These are phyloP conservation scores for Eidolon dupreanum DNA, from an alignment of 2,797 vertebrate species.

Conservation along the genomic window DNA sequence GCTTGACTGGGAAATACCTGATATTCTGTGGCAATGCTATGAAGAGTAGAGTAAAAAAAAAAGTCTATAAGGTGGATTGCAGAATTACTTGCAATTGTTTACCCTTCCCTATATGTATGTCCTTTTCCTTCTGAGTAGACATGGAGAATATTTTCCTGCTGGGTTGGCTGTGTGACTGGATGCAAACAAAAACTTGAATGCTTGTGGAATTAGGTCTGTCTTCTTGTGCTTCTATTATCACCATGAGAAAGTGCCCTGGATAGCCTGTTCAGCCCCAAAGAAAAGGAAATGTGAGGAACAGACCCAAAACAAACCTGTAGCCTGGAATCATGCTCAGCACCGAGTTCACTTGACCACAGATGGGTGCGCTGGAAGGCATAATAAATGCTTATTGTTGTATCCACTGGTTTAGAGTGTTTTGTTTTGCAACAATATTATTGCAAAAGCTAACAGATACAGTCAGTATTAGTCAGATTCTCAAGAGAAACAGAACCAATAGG, in stretches of 20 bases:
- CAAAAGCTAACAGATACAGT: background rate
- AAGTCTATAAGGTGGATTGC: background rate
- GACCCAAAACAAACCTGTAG: background rate
- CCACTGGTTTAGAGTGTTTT: background rate
- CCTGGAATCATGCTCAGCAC: background rate
- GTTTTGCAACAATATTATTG: background rate
- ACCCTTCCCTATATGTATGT: background rate
- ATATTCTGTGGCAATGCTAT: background rate
- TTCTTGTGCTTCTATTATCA: background rate
- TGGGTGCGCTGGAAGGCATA: background rate
- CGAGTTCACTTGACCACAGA: background rate
- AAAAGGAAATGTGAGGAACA: background rate
- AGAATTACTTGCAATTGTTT: background rate
- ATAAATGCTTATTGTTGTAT: background rate
- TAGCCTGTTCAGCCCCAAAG: background rate
- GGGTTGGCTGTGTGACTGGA: background rate
- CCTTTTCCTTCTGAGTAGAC: background rate
- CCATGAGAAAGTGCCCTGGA: background rate
- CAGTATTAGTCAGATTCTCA: background rate
- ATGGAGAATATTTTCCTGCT: background rate
- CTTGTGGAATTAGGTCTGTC: background rate
- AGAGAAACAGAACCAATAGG: background rate
- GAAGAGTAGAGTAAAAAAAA: background rate
- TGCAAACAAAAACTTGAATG: background rate
- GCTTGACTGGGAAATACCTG: background rate